Base-by-base conservation (phyloP, 1,140 invertebrate species). In the Drosophila seguyi region DNA sequence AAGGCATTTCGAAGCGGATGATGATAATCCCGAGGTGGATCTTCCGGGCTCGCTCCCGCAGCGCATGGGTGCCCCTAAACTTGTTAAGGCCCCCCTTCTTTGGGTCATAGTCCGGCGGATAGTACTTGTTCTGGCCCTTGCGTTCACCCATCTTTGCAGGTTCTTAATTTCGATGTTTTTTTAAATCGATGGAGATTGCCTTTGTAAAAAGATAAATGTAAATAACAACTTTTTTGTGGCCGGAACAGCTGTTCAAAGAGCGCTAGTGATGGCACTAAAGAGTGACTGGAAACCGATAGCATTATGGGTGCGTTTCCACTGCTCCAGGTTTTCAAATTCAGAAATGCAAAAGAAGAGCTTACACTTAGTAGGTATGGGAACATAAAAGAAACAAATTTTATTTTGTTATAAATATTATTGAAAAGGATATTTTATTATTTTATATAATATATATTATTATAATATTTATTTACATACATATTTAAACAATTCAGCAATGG, bases 1-100 rank as follows among this genome's bases (percentile, higher is more conserved):
- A 99, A 1, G 99, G 99, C 98, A 99, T 99, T 94, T 99, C 99
- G 95, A 99, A 99, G 61, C 99, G 95, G 75, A 99, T 99, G 50
- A 99, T 98, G 39, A 99, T 95, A 74, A 99, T 99, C 16, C 99
- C 99, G 93, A 98, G 94, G 83, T 98, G 96, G 1, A 99, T 94
- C 94, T 99, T 99, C 22, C 96, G 94, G 1, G 98, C 99, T 79
- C 99, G 94, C 93, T 99, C 99, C 44, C 99, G 95, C 27, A 99
- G 93, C 1, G 99, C 98, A 95, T 99, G 99, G 18, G 97, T 98
- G 22, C 99, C 99, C 91, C 96, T 94, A 93, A 97, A 97, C 93
- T 97, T 98, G 92, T 99, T 99, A 1, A 99, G 94, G 7, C 97
- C 98, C 75, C 99, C 91, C 58, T 92, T 90, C 55, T 94, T 95